Evolutionary conservation across 2,113 vertebrate species (phyloP), one percentile per base, ranked within the genome.

Genomic region (Ascaphus truei): DNA sequence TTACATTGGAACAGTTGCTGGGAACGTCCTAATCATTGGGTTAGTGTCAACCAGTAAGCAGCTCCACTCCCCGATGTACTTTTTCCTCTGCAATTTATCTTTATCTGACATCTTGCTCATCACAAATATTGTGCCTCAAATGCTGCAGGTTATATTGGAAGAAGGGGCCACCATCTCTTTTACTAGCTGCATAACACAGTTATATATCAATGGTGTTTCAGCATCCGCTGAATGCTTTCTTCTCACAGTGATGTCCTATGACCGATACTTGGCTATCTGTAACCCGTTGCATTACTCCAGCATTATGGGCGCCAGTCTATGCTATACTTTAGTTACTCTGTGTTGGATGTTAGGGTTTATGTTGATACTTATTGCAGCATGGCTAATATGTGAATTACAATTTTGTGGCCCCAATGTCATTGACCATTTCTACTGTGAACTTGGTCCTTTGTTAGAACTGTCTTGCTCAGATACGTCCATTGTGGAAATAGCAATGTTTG

Each of bases 381-480:
- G 3, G 7, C 37, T 48, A 27, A 22, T 57, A 8, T 58, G 62
- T 41, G 27, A 62, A 3, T 13, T 79, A 9, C 12, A 45, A 26
- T 81, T 75, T 59, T 79, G 74, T 51, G 67, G 72, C 3, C 72
- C 76, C 64, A 69, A 75, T 2, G 41, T 26, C 51, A 66, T 75
- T 3, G 6, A 69, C 36, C 76, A 80, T 30, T 80, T 75, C 57
- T 0, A 68, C 0, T 74, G 56, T 55, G 68, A 74, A 12, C 2
- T 69, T 2, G 53, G 71, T 7, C 69, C 60, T 12, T 20, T 77
- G 26, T 62, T 66, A 18, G 55, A 74, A 37, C 56, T 74, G 10
- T 69, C 76, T 3, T 80, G 66, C 29, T 64, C 33, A 3, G 48
- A 71, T 29, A 36, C 56, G 34, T 29, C 41, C 4, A 1, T 58